A percentile compares a stretch with the other conserved stretches of the same genome.
Conservation (phyloP, 2,113 vertebrate species). For the Tiliqua scincoides region DNA sequence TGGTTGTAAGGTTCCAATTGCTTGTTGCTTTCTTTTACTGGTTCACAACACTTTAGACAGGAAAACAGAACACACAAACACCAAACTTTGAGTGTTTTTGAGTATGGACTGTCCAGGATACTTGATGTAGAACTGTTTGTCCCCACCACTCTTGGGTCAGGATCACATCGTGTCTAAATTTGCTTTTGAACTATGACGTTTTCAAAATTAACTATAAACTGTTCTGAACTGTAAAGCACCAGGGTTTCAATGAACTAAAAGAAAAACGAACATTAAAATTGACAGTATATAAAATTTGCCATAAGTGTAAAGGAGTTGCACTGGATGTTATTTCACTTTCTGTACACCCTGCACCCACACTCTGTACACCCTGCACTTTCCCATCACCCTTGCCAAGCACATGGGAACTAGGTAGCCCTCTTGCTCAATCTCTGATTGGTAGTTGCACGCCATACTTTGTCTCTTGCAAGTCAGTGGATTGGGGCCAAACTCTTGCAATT, state of each 20-base stretch:
- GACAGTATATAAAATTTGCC: neutral
- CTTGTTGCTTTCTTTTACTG: neutral
- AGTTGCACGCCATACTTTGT: too few species aligned
- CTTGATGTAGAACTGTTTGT: too few species aligned
- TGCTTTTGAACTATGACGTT: neutral
- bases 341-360: too few species aligned
- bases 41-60: too few species aligned
- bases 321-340: neutral
- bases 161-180: too few species aligned
- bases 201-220: neutral
- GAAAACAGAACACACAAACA: too few species aligned
- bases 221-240: neutral
- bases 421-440: too few species aligned
- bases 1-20: conserved; percentile 27
- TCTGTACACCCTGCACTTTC: neutral
- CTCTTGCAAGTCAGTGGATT: too few species aligned
- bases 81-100: too few species aligned
- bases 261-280: neutral
- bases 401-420: neutral
- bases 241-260: neutral
- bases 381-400: neutral
- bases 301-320: neutral
- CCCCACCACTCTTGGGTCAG: too few species aligned
- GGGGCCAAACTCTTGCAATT: too few species aligned
- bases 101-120: too few species aligned